These are phyloP conservation scores for Octodonta nipae DNA, from an alignment of 2,888 invertebrate genomes.

Conservation along the genomic window DNA sequence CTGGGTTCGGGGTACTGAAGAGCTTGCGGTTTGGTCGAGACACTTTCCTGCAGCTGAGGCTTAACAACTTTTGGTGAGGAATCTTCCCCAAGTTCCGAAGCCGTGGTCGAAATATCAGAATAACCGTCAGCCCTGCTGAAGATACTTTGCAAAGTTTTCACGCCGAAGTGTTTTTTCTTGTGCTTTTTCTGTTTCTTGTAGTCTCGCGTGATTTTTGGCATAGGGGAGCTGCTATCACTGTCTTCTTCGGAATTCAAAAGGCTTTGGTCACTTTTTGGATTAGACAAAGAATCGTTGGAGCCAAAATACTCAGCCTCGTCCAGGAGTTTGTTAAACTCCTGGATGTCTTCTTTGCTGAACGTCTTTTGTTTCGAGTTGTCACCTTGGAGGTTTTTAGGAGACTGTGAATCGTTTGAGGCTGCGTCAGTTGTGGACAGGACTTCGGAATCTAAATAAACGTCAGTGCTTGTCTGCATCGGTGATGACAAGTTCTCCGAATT, in stretches of 20 bases:
- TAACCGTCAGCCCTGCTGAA: constrained; percentile 35
- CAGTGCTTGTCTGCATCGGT: constrained; percentile 39
- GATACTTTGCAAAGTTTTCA: constrained; percentile 37
- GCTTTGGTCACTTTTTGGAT: constrained; percentile 35
- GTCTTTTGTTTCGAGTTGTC: constrained; percentile 9
- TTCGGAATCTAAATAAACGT: constrained; percentile 36
- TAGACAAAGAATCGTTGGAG: constrained; percentile 32
- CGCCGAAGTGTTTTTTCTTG: constrained; percentile 40
- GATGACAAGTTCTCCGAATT: constrained; percentile 37
- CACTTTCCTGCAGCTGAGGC: neutral
- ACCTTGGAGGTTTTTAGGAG: constrained; percentile 29
- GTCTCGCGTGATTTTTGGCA: constrained; percentile 38
- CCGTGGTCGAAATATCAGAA: constrained; percentile 35
- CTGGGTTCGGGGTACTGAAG: constrained; percentile 24
- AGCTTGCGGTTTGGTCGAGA: neutral
- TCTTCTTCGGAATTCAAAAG: constrained; percentile 32
- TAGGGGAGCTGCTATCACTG: constrained; percentile 43
- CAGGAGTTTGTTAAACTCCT: constrained; percentile 11
- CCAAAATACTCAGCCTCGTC: constrained; percentile 2
- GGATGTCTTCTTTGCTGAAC: constrained; percentile 10
- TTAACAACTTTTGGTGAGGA: constrained; percentile 8
- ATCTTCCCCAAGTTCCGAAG: constrained; percentile 31
- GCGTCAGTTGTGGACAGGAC: constrained; percentile 33
- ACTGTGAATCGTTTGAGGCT: constrained; percentile 35
- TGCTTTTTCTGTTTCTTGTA: constrained; percentile 33